phyloP scores from a whole-genome alignment of 2,113 vertebrate genomes.

The Bucco capensis region DNA sequence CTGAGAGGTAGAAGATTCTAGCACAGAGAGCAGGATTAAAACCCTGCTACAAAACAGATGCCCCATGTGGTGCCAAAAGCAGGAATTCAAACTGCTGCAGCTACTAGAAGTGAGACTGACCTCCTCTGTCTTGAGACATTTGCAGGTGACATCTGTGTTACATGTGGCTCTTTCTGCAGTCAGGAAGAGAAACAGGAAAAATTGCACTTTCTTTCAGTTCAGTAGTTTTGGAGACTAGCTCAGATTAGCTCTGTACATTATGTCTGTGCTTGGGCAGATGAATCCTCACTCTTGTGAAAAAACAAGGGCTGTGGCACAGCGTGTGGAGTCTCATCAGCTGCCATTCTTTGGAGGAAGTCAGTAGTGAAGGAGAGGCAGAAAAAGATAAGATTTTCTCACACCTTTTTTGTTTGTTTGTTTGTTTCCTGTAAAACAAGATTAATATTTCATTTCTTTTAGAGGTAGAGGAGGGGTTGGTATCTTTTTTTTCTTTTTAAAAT shows the following conservation, averaged over 20 bases:
- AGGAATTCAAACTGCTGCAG: background rate
- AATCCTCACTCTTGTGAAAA: background rate
- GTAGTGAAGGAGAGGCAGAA: background rate
- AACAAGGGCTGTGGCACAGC: constrained; percentile 11
- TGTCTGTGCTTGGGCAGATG: background rate
- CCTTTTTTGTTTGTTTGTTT: background rate
- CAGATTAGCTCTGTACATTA: background rate
- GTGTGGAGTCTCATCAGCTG: background rate
- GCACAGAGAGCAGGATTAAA: background rate
- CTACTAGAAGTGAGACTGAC: background rate
- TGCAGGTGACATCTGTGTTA: background rate
- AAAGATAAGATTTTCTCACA: constrained; percentile 3
- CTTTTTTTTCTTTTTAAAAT: background rate
- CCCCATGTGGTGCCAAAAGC: background rate
- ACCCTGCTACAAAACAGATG: background rate
- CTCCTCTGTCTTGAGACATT: background rate
- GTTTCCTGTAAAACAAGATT: background rate
- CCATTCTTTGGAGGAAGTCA: background rate
- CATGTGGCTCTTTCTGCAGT: background rate
- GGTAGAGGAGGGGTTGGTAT: fast-evolving
- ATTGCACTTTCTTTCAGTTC: background rate
- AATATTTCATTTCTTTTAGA: background rate
- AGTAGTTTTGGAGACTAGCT: background rate
- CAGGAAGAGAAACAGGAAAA: background rate
- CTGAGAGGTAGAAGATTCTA: background rate